These are phyloP conservation scores for Invenusta paracnida DNA, from an alignment of 2,888 invertebrate species.

Conservation along the genomic window DNA sequence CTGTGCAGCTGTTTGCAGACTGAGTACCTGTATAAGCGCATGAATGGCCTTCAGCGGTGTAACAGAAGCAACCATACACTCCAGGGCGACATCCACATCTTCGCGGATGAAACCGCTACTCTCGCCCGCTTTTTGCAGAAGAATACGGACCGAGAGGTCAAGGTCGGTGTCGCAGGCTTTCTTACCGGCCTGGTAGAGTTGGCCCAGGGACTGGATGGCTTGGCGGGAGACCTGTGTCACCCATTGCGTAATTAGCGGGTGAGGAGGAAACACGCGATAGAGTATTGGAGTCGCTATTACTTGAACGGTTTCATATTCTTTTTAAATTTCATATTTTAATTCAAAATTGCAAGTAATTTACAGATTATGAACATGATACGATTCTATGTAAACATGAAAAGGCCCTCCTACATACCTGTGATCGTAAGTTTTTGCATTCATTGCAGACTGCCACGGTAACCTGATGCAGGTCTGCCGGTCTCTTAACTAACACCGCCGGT, in stretches of 20 bases:
- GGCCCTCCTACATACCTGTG: conserved; percentile 74
- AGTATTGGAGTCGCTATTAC: too few relatives aligned
- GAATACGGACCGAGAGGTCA: conserved; percentile 75
- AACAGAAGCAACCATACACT: conserved; percentile 74
- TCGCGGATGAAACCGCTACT: conserved; percentile 75
- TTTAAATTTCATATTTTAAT: too few relatives aligned
- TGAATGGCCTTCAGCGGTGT: conserved; percentile 63
- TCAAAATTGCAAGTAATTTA: too few relatives aligned
- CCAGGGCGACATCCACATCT: conserved; percentile 78
- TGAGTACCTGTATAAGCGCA: conserved; percentile 57
- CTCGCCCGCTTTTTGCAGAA: conserved; percentile 83
- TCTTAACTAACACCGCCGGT: conserved; percentile 52
- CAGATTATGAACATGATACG: too few relatives aligned
- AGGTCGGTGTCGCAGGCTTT: conserved; percentile 70
- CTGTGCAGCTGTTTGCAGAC: conserved; percentile 48
- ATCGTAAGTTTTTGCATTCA: conserved; percentile 79
- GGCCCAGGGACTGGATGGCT: conserved; percentile 76
- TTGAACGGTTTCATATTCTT: too few relatives aligned
- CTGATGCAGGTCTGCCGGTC: conserved; percentile 53
- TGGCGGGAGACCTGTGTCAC: conserved; percentile 68
- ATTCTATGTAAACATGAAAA: too few relatives aligned
- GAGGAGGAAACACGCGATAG: too few relatives aligned
- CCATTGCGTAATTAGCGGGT: too few relatives aligned
- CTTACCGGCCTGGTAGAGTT: conserved; percentile 68
- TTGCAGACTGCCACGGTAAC: conserved; percentile 62